A percentile compares a stretch with the other conserved stretches of the same genome.
phyloP scores from a whole-genome alignment of 1,140 invertebrate species.

The Vollenhovia emeryi region DNA sequence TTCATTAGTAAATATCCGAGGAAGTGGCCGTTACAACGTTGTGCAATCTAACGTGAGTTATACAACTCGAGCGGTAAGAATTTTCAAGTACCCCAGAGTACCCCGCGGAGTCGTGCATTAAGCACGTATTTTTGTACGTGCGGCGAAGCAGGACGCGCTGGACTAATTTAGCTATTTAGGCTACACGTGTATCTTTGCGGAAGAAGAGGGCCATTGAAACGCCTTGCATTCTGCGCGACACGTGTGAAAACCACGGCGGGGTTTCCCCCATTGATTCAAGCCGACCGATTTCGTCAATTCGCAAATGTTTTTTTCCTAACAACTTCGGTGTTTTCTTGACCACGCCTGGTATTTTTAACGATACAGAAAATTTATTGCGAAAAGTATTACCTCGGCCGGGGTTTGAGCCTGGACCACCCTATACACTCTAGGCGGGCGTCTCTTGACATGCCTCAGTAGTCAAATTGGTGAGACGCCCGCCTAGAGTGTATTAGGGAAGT shows the following conservation, averaged over 20 bases:
- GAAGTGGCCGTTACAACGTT: slow-evolving; percentile 18
- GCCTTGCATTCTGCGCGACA: not conserved
- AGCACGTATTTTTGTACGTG: slow-evolving; percentile 18
- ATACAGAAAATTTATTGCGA: too few relatives aligned
- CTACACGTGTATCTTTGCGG: slow-evolving; percentile 19
- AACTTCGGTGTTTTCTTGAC: too few relatives aligned
- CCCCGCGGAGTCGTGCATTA: not conserved
- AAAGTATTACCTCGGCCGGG: too few relatives aligned
- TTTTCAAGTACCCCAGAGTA: slow-evolving; percentile 37
- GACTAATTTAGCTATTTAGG: not conserved
- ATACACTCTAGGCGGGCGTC: too few relatives aligned
- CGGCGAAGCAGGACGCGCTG: not conserved
- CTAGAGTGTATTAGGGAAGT: too few relatives aligned
- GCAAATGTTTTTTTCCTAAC: too few relatives aligned
- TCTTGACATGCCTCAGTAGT: too few relatives aligned
- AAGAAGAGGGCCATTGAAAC: not conserved
- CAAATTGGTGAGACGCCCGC: too few relatives aligned
- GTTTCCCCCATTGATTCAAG: not conserved
- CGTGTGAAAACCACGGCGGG: not conserved
- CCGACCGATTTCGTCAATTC: not conserved
- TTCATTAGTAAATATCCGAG: slow-evolving; percentile 36
- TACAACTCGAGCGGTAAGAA: slow-evolving; percentile 2
- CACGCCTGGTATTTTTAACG: too few relatives aligned
- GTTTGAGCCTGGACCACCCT: too few relatives aligned
- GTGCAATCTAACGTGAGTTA: slow-evolving; percentile 3